These are phyloP conservation scores for Orchesella flavescens DNA, from an alignment of 2,888 invertebrate species.

Conservation along the genomic window DNA sequence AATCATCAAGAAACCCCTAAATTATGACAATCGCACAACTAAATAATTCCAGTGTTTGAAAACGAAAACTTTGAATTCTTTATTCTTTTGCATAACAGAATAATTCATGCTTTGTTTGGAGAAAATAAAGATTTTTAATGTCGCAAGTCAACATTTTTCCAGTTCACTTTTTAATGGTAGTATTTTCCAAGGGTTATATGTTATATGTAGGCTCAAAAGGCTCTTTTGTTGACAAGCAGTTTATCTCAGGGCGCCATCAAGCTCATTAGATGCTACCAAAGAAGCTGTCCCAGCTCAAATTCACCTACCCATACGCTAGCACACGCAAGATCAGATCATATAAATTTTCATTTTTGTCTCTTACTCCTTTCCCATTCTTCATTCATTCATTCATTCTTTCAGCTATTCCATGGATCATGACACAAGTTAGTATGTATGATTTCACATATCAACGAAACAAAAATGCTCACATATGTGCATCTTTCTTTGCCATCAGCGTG, in stretches of 20 bases:
- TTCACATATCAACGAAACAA: background rate
- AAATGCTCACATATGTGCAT: conserved; percentile 43
- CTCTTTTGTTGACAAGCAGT: conserved; percentile 68
- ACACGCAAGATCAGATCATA: conserved; percentile 52
- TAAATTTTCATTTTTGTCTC: conserved; percentile 44
- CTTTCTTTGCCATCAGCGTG: background rate
- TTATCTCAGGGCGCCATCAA: conserved; percentile 72
- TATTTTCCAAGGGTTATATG: background rate
- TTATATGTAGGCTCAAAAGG: conserved; percentile 33
- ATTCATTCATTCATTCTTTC: conserved; percentile 48
- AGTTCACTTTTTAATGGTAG: too few species aligned
- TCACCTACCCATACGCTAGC: conserved; percentile 55
- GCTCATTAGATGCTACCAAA: conserved; percentile 72
- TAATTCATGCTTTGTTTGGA: too few species aligned
- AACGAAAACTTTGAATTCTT: too few species aligned
- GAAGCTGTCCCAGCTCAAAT: conserved; percentile 33
- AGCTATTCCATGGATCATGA: conserved; percentile 49
- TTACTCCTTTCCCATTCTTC: conserved; percentile 40
- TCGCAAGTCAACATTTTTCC: too few species aligned
- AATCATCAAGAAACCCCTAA: too few species aligned
- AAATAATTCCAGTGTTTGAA: too few species aligned
- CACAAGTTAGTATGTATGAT: conserved; percentile 43
- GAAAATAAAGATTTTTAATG: too few species aligned
- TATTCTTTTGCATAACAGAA: too few species aligned
- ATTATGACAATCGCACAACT: too few species aligned